Percentiles rank a stretch among this genome's conserved stretches.
phyloP scores from a whole-genome alignment of 2,797 vertebrate species.

The Pangasius larnaudii region DNA sequence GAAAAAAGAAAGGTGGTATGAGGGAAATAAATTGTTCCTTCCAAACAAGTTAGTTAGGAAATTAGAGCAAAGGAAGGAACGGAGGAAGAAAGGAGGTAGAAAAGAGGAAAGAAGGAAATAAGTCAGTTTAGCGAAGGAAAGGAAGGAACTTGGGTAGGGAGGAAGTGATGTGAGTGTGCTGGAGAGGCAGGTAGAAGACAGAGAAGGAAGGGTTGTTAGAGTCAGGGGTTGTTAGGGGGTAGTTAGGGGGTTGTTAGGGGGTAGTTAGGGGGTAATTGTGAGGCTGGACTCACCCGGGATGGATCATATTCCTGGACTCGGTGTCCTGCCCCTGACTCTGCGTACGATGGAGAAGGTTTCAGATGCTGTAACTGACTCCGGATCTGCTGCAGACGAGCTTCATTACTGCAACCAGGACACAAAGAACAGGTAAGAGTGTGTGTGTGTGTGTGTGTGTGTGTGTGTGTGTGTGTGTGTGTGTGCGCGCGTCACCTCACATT shows the following conservation, averaged over 20 bases:
- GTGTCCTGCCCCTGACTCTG: slow-evolving; percentile 69
- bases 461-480: not conserved
- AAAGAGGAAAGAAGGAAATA: too few species aligned
- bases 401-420: slow-evolving; percentile 64
- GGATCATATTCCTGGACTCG: slow-evolving; percentile 73
- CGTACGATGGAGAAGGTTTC: slow-evolving; percentile 71
- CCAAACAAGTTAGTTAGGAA: too few species aligned
- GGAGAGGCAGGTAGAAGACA: too few species aligned
- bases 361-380: slow-evolving; percentile 66
- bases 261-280: not conserved
- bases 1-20: not conserved
- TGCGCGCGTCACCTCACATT: not conserved
- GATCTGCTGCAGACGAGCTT: slow-evolving; percentile 82
- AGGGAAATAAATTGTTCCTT: too few species aligned
- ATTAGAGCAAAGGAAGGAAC: too few species aligned
- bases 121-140: not conserved
- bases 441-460: not conserved
- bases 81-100: too few species aligned
- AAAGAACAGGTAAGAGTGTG: not conserved
- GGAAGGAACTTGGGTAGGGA: not conserved
- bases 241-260: not conserved
- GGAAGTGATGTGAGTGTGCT: not conserved
- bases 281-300: slow-evolving; percentile 73
- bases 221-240: not conserved
- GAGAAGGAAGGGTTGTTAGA: too few species aligned